These are phyloP conservation scores for Anolis apletophallus DNA, from an alignment of 2,797 vertebrate species.

Conservation along the genomic window DNA sequence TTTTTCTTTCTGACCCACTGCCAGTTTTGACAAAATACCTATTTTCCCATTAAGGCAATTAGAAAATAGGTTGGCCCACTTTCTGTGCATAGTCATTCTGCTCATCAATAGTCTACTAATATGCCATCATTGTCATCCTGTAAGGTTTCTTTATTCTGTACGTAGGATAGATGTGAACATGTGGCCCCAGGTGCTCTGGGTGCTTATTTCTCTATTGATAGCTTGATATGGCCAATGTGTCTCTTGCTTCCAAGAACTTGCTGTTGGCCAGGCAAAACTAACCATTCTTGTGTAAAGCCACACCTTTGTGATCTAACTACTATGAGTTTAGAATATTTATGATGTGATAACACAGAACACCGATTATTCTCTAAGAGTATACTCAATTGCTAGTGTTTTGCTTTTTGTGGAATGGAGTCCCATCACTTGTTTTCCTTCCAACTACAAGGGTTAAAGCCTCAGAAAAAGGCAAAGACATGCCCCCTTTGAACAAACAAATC, in stretches of 20 bases:
- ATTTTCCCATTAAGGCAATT: conserved; percentile 4
- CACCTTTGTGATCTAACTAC: background rate
- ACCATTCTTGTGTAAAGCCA: background rate
- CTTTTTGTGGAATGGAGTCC: background rate
- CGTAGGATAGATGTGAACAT: background rate
- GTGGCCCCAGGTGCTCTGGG: background rate
- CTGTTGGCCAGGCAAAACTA: background rate
- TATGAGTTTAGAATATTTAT: background rate
- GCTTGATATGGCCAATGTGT: background rate
- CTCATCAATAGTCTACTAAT: background rate
- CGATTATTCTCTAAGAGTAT: background rate
- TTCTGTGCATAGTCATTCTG: conserved; percentile 18
- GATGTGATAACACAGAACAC: background rate
- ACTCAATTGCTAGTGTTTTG: background rate
- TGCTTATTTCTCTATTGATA: background rate
- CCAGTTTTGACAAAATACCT: conserved; percentile 3
- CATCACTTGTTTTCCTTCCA: background rate
- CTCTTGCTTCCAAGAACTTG: background rate
- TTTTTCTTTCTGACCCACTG: conserved; percentile 36
- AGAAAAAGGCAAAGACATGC: too few relatives aligned
- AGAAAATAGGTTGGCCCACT: background rate
- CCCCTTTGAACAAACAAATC: too few relatives aligned
- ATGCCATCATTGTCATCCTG: background rate
- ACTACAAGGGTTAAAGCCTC: background rate
- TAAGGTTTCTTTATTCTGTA: background rate